These are phyloP conservation scores for Gastracanthus pulcherrimus DNA, from an alignment of 2,888 invertebrate genomes.

Conservation along the genomic window DNA sequence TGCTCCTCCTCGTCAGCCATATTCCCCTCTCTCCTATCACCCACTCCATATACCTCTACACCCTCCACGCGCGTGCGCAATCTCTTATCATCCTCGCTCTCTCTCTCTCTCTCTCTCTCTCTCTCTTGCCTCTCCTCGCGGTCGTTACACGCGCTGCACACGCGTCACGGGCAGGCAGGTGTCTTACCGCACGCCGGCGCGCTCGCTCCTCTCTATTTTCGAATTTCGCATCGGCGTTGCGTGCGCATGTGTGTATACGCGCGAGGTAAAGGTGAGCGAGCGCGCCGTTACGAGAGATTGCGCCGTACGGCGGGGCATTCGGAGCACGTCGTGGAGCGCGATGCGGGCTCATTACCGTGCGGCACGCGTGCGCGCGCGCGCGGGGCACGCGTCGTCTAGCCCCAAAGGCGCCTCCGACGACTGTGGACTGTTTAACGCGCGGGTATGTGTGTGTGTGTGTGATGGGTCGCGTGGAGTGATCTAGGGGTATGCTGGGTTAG, in stretches of 20 bases:
- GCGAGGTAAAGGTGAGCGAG: no score
- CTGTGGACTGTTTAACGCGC: not conserved
- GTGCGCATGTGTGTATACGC: not conserved
- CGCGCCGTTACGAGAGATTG: slow-evolving; percentile 29
- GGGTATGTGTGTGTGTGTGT: no score
- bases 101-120: not conserved
- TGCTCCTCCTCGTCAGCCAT: slow-evolving; percentile 7
- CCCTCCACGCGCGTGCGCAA: not conserved
- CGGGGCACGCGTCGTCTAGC: slow-evolving; percentile 30
- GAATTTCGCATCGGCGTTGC: not conserved
- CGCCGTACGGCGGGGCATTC: slow-evolving; percentile 34
- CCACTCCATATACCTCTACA: not conserved
- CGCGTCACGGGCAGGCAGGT: not conserved
- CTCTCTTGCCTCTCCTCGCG: not conserved
- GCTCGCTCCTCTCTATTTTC: not conserved
- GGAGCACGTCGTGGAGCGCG: slow-evolving; percentile 32
- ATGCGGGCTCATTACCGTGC: slow-evolving; percentile 39
- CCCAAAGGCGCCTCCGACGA: not conserved
- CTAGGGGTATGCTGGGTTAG: not conserved
- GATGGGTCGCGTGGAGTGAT: not conserved
- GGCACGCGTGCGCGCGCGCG: not conserved
- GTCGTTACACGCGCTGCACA: not conserved
- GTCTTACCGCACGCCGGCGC: not conserved
- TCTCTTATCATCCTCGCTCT: not conserved
- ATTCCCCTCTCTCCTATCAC: not conserved